Evolutionary conservation across 2,888 invertebrate species (phyloP).

Genomic region (Pandemis corylana): DNA sequence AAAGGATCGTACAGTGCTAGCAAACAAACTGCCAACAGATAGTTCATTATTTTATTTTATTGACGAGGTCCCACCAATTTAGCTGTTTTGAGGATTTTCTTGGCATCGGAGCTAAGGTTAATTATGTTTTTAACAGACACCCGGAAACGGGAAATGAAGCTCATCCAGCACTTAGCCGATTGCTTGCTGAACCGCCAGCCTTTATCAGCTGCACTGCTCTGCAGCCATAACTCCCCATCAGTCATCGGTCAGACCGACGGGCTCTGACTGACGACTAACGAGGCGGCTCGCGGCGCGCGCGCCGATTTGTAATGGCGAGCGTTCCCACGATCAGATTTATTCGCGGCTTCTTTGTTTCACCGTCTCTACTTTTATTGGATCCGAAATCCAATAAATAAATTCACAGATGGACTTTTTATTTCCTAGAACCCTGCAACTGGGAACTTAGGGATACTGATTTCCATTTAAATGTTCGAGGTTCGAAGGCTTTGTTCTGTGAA

Average conservation of each 20-base stretch:
- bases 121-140: not conserved
- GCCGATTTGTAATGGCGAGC: conserved; percentile 47
- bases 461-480: not conserved
- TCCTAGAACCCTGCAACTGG: conserved; percentile 1
- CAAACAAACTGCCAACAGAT: too few species aligned
- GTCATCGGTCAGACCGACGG: not conserved
- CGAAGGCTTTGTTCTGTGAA: not conserved
- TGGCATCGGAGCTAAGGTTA: not conserved
- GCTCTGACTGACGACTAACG: conserved; percentile 8
- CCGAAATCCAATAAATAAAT: conserved; percentile 26
- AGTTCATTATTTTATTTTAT: too few species aligned
- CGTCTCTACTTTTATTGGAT: conserved; percentile 24
- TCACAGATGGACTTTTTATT: conserved; percentile 18
- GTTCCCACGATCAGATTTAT: conserved; percentile 52
- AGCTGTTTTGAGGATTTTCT: too few species aligned
- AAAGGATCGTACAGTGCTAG: too few species aligned
- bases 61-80: too few species aligned
- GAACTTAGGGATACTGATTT: not conserved
- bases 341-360: conserved; percentile 33
- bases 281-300: conserved; percentile 46
- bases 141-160: too few species aligned
- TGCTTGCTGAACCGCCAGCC: not conserved
- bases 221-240: not conserved
- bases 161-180: not conserved
- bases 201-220: not conserved